Conservation (phyloP, 2,113 vertebrate species). For the Marmota monax region DNA sequence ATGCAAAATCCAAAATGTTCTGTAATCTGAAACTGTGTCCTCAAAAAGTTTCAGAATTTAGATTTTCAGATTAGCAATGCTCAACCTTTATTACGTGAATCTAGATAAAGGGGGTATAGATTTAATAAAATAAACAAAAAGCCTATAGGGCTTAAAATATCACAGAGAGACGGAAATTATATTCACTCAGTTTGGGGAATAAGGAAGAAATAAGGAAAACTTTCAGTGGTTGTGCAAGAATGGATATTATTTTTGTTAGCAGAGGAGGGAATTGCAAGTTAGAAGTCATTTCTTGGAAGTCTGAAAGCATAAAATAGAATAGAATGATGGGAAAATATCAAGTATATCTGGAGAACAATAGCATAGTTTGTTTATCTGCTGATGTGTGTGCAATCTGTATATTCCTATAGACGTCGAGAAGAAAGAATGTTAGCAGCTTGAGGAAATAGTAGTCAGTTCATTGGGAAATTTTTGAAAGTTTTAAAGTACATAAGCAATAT, state of each 20-base stretch:
- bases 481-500: constrained; percentile 13
- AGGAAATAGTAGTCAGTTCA: neutral
- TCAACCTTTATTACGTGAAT: neutral
- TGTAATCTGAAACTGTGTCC: neutral
- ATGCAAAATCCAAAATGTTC: neutral
- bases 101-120: neutral
- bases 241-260: neutral
- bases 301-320: neutral
- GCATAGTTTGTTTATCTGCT: neutral
- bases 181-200: neutral
- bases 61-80: neutral
- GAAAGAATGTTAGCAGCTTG: neutral
- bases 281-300: neutral
- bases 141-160: neutral
- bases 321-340: neutral
- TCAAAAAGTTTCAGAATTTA: neutral
- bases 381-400: neutral
- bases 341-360: neutral
- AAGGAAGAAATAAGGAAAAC: neutral
- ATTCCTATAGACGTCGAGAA: neutral
- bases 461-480: neutral
- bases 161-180: neutral
- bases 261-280: neutral
- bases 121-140: neutral
- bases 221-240: neutral